phyloP scores from a whole-genome alignment of 2,113 vertebrate species.

The Leiothrix lutea region DNA sequence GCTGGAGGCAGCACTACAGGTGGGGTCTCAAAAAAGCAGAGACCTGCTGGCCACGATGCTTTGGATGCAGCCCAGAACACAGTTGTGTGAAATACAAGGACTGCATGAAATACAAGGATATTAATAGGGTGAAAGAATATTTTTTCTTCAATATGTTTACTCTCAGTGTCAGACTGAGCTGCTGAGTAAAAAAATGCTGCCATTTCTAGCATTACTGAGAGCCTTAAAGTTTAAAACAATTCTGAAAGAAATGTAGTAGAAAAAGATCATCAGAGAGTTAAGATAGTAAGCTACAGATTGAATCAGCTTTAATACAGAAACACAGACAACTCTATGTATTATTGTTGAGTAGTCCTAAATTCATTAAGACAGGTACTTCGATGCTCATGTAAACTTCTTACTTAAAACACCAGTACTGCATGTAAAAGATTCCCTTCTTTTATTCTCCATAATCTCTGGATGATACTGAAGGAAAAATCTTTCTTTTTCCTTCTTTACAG shows the following conservation, averaged over 20 bases:
- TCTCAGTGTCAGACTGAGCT: neutral
- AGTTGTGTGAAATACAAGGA: neutral
- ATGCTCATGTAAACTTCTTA: neutral
- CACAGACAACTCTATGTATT: neutral
- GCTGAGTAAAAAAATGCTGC: neutral
- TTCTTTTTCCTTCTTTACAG: neutral
- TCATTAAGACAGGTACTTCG: neutral
- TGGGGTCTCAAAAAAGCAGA: neutral
- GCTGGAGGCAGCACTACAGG: neutral
- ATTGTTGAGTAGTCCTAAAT: neutral
- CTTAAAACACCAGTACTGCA: neutral
- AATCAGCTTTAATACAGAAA: neutral
- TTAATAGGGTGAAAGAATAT: neutral
- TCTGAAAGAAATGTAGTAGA: neutral
- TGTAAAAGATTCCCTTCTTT: neutral
- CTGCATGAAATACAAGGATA: neutral
- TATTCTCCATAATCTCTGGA: neutral
- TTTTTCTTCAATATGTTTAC: neutral
- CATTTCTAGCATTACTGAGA: neutral
- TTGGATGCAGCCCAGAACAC: neutral
- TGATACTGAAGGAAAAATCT: no score
- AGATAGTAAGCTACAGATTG: neutral
- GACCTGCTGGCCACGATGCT: neutral
- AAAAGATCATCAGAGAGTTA: neutral
- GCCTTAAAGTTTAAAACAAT: neutral